Percentiles rank a stretch among this genome's conserved stretches.
phyloP scores from a whole-genome alignment of 2,888 invertebrate species.

The Polydrusus tereticollis region DNA sequence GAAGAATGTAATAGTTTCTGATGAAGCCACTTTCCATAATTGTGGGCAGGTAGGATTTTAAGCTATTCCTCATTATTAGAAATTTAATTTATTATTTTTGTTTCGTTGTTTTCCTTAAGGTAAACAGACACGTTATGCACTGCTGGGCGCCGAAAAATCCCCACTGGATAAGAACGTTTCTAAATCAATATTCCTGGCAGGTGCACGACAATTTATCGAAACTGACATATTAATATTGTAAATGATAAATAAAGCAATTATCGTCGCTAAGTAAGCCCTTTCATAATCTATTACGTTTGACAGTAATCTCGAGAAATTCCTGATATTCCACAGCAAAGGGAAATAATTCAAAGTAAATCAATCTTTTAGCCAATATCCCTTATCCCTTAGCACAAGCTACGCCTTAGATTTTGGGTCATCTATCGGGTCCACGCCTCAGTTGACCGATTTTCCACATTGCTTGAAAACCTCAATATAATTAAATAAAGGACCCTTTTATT shows the following conservation, averaged over 20 bases:
- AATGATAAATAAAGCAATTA: background rate
- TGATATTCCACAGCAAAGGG: background rate
- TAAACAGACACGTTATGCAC: too few relatives aligned
- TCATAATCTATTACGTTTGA: background rate
- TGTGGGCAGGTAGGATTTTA: too few relatives aligned
- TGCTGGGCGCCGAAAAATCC: too few relatives aligned
- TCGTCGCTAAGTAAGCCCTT: background rate
- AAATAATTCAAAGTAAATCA: slow-evolving; percentile 16
- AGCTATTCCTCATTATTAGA: too few relatives aligned
- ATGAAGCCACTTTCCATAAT: too few relatives aligned
- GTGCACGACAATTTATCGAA: too few relatives aligned
- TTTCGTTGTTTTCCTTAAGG: too few relatives aligned
- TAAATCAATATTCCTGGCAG: too few relatives aligned
- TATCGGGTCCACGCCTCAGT: background rate
- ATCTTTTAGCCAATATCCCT: slow-evolving; percentile 12
- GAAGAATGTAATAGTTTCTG: too few relatives aligned
- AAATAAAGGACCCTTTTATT: background rate
- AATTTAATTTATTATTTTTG: too few relatives aligned
- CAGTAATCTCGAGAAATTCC: slow-evolving; percentile 7
- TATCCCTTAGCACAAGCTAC: slow-evolving; percentile 1
- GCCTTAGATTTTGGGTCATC: background rate
- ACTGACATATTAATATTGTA: too few relatives aligned
- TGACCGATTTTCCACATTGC: slow-evolving; percentile 10
- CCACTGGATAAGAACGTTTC: too few relatives aligned
- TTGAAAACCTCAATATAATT: slow-evolving; percentile 10